Evolutionary conservation across 2,113 vertebrate species (phyloP).

Genomic region (Phycodurus eques): DNA sequence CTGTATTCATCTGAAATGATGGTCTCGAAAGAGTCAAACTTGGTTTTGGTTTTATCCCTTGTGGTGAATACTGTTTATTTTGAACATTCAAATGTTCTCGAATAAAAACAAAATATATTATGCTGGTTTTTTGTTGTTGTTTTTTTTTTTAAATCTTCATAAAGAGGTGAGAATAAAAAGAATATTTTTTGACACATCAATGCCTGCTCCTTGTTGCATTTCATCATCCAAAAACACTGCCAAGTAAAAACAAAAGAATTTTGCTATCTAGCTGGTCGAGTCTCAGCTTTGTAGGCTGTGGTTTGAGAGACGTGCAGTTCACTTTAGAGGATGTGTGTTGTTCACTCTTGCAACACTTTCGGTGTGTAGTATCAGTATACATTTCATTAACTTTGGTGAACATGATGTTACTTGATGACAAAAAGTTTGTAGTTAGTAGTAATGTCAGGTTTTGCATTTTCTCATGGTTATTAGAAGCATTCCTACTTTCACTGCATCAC

Average conservation of each 20-base stretch:
- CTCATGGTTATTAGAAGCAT: not conserved
- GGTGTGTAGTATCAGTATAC: constrained; percentile 24
- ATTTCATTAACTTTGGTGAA: not conserved
- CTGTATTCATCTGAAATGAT: too few species aligned
- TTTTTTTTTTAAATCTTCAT: constrained; percentile 11
- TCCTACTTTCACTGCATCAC: not conserved
- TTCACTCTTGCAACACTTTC: not conserved
- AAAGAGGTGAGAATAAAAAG: constrained; percentile 46
- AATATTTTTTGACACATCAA: constrained; percentile 10
- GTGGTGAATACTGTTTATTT: constrained; percentile 6
- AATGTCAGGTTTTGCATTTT: not conserved
- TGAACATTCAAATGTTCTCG: constrained; percentile 1
- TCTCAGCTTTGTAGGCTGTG: constrained; percentile 55
- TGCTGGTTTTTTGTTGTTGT: constrained; percentile 1
- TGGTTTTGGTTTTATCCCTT: too few species aligned
- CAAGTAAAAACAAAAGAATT: constrained; percentile 29
- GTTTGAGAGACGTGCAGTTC: constrained; percentile 8
- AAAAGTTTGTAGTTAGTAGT: not conserved
- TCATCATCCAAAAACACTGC: constrained; percentile 24
- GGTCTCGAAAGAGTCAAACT: too few species aligned
- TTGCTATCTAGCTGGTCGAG: constrained; percentile 31
- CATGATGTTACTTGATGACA: not conserved
- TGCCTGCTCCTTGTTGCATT: constrained; percentile 3
- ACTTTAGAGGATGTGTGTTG: not conserved
- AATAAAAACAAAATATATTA: not conserved